phyloP scores from a whole-genome alignment of 2,113 vertebrate genomes.

The Argyrosomus japonicus region DNA sequence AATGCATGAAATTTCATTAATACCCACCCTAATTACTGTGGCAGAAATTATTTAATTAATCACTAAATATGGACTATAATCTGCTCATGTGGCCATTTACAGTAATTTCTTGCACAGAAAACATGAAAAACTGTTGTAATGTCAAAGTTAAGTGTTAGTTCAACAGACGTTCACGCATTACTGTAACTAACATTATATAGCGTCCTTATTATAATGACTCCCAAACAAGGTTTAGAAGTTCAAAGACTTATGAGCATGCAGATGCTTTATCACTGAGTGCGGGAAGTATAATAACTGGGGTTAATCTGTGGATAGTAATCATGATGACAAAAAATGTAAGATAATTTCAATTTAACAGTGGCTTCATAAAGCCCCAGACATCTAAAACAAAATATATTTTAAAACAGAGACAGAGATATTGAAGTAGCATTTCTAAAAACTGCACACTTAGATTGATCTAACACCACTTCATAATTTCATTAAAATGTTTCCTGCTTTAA shows the following conservation, averaged over 20 bases:
- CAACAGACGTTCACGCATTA: not conserved
- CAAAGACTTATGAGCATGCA: conserved; percentile 14
- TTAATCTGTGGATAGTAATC: conserved; percentile 37
- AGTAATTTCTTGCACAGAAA: not conserved
- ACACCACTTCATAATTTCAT: conserved; percentile 77
- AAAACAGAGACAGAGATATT: conserved; percentile 20
- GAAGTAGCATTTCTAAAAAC: conserved; percentile 65
- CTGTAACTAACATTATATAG: not conserved
- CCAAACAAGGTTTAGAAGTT: conserved; percentile 16
- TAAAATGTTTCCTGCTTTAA: conserved; percentile 77
- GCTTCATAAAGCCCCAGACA: conserved; percentile 13
- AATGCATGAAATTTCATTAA: conserved; percentile 31
- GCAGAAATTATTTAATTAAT: conserved; percentile 16
- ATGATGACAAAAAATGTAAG: conserved; percentile 31
- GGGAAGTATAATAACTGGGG: conserved; percentile 11
- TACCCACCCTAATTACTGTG: conserved; percentile 5
- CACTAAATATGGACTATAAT: conserved; percentile 7
- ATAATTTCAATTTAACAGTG: conserved; percentile 29
- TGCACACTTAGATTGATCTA: conserved; percentile 63
- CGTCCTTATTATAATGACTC: not conserved
- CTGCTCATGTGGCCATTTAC: conserved; percentile 10
- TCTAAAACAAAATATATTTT: conserved; percentile 41
- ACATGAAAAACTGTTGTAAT: conserved; percentile 4
- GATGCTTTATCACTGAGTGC: conserved; percentile 12
- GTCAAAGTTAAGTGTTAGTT: conserved; percentile 20